phyloP scores from a whole-genome alignment of 2,888 invertebrate species.

The Metacarcinus magister region DNA sequence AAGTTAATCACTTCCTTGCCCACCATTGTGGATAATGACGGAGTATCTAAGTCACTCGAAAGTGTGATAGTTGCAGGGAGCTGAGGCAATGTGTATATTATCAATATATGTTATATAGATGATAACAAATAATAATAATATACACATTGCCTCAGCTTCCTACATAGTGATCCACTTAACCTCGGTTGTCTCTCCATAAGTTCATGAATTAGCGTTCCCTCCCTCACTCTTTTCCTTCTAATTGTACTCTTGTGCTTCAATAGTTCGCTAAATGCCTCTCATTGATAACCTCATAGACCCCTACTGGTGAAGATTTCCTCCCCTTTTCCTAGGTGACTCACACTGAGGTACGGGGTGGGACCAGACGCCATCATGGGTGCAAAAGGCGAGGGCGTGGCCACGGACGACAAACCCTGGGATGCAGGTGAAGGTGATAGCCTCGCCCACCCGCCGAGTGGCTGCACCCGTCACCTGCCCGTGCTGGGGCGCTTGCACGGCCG shows the following conservation, averaged over 20 bases:
- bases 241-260: background rate
- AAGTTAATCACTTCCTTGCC: background rate
- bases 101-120: too few relatives aligned
- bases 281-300: background rate
- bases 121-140: too few relatives aligned
- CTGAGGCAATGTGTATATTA: too few relatives aligned
- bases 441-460: conserved; percentile 73
- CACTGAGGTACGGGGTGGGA: conserved; percentile 77
- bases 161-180: background rate
- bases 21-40: background rate
- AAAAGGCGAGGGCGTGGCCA: conserved; percentile 74
- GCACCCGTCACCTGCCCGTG: conserved; percentile 70
- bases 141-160: too few relatives aligned
- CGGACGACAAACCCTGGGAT: conserved; percentile 70
- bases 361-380: conserved; percentile 80
- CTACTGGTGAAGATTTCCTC: background rate
- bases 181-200: background rate
- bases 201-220: background rate
- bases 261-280: background rate
- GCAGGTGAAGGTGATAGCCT: conserved; percentile 77
- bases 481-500: conserved; percentile 53
- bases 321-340: conserved; percentile 54
- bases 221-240: background rate
- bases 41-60: background rate
- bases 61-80: background rate